Conservation (phyloP, 2,797 vertebrate genomes). For the Gymnodraco acuticeps region DNA sequence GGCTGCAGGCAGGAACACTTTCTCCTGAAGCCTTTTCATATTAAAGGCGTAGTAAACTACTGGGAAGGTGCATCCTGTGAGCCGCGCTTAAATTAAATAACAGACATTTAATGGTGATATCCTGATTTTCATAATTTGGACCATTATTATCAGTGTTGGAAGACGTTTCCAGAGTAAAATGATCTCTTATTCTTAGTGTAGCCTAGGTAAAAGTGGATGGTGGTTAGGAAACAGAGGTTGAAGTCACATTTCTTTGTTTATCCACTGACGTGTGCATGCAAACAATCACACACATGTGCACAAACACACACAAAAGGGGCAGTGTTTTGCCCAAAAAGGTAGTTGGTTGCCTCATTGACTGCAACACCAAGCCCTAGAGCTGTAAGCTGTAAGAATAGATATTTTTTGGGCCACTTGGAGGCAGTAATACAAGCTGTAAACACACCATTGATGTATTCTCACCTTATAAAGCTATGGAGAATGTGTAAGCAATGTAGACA, state of each 20-base stretch:
- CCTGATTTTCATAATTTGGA: background rate
- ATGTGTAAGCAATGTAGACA: background rate
- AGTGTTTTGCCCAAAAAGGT: no score
- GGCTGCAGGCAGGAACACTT: slow-evolving; percentile 32
- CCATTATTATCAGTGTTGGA: background rate
- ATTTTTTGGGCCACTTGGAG: no score
- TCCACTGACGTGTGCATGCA: no score
- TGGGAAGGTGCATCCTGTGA: background rate
- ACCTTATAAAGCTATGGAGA: background rate
- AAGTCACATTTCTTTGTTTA: no score
- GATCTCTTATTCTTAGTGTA: no score
- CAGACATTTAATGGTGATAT: background rate
- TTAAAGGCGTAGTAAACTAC: background rate
- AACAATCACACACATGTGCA: no score
- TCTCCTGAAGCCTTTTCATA: slow-evolving; percentile 23
- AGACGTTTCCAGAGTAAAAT: background rate
- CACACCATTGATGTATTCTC: background rate
- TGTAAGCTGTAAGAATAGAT: no score
- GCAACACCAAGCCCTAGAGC: no score
- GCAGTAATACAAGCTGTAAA: background rate
- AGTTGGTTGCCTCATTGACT: no score
- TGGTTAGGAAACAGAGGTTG: no score
- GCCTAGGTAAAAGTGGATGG: no score
- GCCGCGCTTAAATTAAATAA: background rate
- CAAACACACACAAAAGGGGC: no score